Base-by-base conservation (phyloP, 2,113 vertebrate genomes). In the Pleuronectes platessa region DNA sequence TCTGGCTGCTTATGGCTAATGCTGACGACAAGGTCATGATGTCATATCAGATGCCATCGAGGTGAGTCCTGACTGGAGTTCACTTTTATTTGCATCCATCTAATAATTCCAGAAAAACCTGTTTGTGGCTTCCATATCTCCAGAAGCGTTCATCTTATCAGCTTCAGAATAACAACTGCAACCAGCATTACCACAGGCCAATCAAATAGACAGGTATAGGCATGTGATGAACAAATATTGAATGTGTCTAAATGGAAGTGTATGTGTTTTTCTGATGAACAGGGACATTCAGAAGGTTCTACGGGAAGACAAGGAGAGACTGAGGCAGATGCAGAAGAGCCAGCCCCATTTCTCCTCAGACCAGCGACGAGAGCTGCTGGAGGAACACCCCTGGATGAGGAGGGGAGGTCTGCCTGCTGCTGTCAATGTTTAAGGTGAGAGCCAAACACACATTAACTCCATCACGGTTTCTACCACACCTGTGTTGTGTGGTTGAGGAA, bases 381-480 rank as follows among this genome's bases (percentile, higher is more conserved):
- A 97, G 68, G 96, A 96, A 27, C 97, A 98, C 89, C 94, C 96
- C 0, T 98, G 97, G 98, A 93, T 98, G 82, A 95, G 94, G 83
- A 93, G 91, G 37, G 95, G 96, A 6, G 91, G 94, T 68, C 86
- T 98, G 55, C 98, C 97, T 21, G 80, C 93, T 13, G 94, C 95
- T 1, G 80, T 98, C 47, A 93, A 95, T 31, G 92, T 95, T 61
- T 61, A 95, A 94, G 17, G 96, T 97, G 70, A 53, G 81, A 2
- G 51, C 0, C 67, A 0, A 5, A 31, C 31, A 31, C 31, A 13
- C 20, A 45, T 15, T 2, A 1, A 23, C 47, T 53, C 47, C 9
- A 13, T 31, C 23, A 26, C n/a, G 21, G 10, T 5, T 5, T 45
- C 61, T 47, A 40, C 20, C 35, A 9, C 35, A 10, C 35, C 9